Evolutionary conservation across 92 coral and sea anemone genomes (phyloP).

Genomic region (Zoanthus sansibaricus): DNA sequence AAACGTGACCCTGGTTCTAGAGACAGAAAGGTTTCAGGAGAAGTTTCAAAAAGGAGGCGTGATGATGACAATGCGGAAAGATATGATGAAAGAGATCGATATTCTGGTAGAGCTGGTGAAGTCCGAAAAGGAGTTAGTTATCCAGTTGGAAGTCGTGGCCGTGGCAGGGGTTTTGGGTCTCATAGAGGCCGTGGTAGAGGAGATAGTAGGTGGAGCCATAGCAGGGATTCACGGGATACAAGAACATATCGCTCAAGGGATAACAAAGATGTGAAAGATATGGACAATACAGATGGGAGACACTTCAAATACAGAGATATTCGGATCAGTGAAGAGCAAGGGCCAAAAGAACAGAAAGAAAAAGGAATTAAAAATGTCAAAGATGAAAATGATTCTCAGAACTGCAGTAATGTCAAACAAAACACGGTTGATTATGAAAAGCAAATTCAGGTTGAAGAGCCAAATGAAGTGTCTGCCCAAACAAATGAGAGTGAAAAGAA

Average conservation of each 20-base stretch:
- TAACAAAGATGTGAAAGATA: slow-evolving; percentile 17
- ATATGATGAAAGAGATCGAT: slow-evolving; percentile 52
- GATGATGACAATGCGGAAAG: slow-evolving; percentile 53
- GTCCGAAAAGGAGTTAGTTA: slow-evolving; percentile 70
- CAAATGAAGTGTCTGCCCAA: background rate
- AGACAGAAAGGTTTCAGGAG: slow-evolving; percentile 42
- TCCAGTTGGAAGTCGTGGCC: slow-evolving; percentile 80
- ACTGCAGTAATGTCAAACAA: slow-evolving; percentile 4
- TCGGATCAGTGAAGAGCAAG: background rate
- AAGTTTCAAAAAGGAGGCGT: slow-evolving; percentile 56
- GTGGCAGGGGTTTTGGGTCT: slow-evolving; percentile 67
- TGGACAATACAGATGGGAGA: slow-evolving; percentile 1
- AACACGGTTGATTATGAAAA: background rate
- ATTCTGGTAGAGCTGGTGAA: slow-evolving; percentile 44
- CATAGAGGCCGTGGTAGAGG: slow-evolving; percentile 71
- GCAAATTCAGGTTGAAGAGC: slow-evolving; percentile 25
- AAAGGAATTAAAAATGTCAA: background rate
- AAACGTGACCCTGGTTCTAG: slow-evolving; percentile 33
- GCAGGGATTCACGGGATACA: slow-evolving; percentile 41
- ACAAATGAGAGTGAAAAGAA: slow-evolving; percentile 25
- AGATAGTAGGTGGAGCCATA: slow-evolving; percentile 49
- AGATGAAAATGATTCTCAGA: slow-evolving; percentile 15
- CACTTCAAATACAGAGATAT: slow-evolving; percentile 10
- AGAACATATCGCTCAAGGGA: slow-evolving; percentile 65
- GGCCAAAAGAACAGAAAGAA: background rate